Conservation (phyloP, 2,888 invertebrate species). For the Cephus spinipes region DNA sequence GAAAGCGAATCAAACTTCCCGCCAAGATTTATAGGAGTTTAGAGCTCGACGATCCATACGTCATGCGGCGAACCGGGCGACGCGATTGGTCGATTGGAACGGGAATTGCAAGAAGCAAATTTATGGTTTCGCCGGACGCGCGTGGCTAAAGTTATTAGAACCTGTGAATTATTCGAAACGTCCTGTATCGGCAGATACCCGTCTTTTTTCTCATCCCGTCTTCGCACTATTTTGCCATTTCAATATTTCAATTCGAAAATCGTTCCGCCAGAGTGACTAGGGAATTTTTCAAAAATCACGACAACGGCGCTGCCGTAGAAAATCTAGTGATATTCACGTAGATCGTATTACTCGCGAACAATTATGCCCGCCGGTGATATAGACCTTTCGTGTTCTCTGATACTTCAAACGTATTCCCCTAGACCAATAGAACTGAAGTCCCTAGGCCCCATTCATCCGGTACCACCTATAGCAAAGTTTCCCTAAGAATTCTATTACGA, state of each 20-base stretch:
- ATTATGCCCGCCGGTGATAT: neutral
- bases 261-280: neutral
- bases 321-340: neutral
- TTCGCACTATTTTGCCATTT: neutral
- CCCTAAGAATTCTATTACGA: neutral
- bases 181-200: neutral
- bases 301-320: neutral
- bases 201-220: neutral
- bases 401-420: neutral
- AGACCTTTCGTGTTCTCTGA: neutral
- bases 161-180: neutral
- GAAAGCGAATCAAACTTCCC: conserved; percentile 22
- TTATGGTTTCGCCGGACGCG: neutral
- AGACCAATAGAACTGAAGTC: neutral
- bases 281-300: neutral
- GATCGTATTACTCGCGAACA: neutral
- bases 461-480: neutral
- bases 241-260: neutral
- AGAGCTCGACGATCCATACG: conserved; percentile 22
- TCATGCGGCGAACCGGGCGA: conserved; percentile 15
- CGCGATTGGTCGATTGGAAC: conserved; percentile 11
- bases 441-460: neutral
- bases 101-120: conserved; percentile 6
- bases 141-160: conserved; percentile 1
- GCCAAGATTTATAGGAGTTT: conserved; percentile 22